Conservation (phyloP, 2,888 invertebrate species). For the Cephus pulcher region DNA sequence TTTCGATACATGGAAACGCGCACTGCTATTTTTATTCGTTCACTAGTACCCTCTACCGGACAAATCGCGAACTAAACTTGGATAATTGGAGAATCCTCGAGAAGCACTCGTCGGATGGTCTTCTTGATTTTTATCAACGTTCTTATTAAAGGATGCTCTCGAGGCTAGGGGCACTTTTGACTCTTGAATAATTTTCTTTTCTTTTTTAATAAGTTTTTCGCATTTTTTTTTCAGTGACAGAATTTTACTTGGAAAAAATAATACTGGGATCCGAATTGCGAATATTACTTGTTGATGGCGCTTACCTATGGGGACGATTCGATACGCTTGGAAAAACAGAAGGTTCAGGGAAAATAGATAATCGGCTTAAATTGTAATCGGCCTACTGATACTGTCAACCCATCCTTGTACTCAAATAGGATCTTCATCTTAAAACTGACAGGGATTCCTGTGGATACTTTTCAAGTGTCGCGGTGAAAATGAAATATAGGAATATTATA, state of each 20-base stretch:
- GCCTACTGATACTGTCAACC: neutral
- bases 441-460: neutral
- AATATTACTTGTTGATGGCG: neutral
- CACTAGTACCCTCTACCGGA: neutral
- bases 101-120: neutral
- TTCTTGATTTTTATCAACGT: conserved; percentile 16
- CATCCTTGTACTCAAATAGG: neutral
- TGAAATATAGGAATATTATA: neutral
- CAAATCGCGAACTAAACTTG: conserved; percentile 16
- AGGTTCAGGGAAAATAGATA: neutral
- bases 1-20: neutral
- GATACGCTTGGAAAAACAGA: neutral
- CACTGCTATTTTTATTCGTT: neutral
- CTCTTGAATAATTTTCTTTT: neutral
- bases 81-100: conserved; percentile 29
- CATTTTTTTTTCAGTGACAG: neutral
- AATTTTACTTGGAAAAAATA: neutral
- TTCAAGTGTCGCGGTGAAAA: neutral
- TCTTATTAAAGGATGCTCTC: neutral
- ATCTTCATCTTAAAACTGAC: neutral
- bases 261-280: neutral
- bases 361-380: conserved; percentile 5
- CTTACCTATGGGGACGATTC: neutral
- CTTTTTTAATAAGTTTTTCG: neutral
- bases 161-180: neutral